Percentiles rank a stretch among this genome's conserved stretches.
Conservation (phyloP, 2,113 vertebrate species). For the Eupsittula cactorum region DNA sequence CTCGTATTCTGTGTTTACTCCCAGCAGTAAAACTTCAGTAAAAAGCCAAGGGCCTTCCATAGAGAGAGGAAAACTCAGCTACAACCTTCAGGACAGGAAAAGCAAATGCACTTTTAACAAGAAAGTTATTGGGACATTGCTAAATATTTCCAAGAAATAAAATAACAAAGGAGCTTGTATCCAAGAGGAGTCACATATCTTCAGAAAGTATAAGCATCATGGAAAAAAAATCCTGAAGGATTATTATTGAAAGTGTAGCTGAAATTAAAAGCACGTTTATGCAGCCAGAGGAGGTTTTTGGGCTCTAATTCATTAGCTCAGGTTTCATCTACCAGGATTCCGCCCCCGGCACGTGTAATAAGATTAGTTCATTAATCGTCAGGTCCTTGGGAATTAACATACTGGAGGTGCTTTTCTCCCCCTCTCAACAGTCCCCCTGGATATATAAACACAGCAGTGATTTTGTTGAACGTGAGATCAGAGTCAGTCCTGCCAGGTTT, state of each 20-base stretch:
- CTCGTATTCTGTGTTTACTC: conserved; percentile 56
- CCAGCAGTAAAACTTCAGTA: conserved; percentile 54
- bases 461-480: conserved; percentile 41
- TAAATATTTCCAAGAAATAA: conserved; percentile 69
- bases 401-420: conserved; percentile 46
- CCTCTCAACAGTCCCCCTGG: conserved; percentile 19
- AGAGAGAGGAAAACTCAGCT: conserved; percentile 56
- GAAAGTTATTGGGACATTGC: conserved; percentile 60
- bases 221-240: conserved; percentile 55
- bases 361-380: conserved; percentile 56
- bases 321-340: conserved; percentile 54
- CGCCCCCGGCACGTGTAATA: conserved; percentile 50
- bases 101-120: conserved; percentile 68
- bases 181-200: conserved; percentile 64
- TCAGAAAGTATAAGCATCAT: conserved; percentile 41
- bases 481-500: conserved; percentile 30
- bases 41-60: conserved; percentile 54
- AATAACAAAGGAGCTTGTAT: conserved; percentile 66
- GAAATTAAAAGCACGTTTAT: conserved; percentile 62
- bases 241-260: conserved; percentile 62
- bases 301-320: conserved; percentile 64
- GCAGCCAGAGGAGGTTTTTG: conserved; percentile 28
- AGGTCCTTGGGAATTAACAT: conserved; percentile 51
- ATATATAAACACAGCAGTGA: conserved; percentile 47
- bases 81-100: conserved; percentile 62